phyloP scores from a whole-genome alignment of 2,113 vertebrate species.

The Helogale parvula region DNA sequence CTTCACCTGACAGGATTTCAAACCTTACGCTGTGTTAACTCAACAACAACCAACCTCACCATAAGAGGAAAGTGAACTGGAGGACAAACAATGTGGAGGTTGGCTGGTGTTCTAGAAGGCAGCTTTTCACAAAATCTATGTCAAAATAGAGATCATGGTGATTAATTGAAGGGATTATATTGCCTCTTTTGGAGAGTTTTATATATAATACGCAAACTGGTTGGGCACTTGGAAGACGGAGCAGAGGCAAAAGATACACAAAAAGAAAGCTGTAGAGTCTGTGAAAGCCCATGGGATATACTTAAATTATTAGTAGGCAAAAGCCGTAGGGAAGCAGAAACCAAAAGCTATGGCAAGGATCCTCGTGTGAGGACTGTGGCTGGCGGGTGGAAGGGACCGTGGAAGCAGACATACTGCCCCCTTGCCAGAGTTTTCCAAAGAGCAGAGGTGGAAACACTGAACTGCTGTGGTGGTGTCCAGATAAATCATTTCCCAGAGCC shows the following conservation, averaged over 20 bases:
- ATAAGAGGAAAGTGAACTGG: neutral
- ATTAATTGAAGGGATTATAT: neutral
- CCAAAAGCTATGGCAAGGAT: neutral
- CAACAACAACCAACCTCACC: neutral
- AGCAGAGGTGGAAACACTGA: neutral
- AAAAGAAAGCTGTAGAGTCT: neutral
- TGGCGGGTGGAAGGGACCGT: neutral
- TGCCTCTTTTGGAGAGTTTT: neutral
- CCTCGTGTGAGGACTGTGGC: neutral
- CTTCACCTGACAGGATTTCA: neutral
- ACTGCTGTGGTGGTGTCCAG: neutral
- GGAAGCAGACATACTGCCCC: neutral
- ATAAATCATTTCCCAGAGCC: neutral
- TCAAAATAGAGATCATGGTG: neutral
- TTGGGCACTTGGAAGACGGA: slow-evolving; percentile 6
- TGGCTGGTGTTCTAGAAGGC: neutral
- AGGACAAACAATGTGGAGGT: neutral
- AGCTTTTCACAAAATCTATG: neutral
- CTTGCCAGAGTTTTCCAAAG: neutral
- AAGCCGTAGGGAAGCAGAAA: neutral
- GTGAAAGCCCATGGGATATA: neutral
- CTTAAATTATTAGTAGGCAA: neutral
- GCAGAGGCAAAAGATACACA: neutral
- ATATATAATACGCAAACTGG: neutral
- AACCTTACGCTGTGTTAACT: neutral